Conservation (phyloP, 2,797 vertebrate species). For the Smutsia gigantea region DNA sequence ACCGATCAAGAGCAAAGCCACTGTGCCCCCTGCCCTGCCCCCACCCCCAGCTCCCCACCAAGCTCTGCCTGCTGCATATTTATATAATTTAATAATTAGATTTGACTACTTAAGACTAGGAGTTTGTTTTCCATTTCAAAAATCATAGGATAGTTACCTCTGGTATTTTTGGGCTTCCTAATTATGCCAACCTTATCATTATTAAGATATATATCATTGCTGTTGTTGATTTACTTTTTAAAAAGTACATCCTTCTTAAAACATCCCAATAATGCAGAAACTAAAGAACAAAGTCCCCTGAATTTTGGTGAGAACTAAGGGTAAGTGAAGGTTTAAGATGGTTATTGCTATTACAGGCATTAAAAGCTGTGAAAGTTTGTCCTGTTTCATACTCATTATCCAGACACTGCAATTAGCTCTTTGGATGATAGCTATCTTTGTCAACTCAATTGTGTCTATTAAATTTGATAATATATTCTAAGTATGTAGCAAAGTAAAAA, state of each 20-base stretch:
- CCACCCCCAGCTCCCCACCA: not conserved
- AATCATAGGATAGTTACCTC: not conserved
- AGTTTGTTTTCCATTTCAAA: conserved; percentile 34
- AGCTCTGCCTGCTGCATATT: not conserved
- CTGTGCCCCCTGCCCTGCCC: not conserved
- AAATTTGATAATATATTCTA: not conserved
- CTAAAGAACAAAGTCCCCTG: not conserved
- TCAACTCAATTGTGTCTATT: not conserved
- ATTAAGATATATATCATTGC: not conserved
- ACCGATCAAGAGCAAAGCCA: not conserved
- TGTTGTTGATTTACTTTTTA: conserved; percentile 10
- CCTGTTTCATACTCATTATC: not conserved
- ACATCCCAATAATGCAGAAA: not conserved
- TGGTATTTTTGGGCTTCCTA: not conserved
- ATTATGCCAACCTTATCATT: not conserved
- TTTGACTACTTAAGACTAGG: not conserved
- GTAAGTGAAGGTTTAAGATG: not conserved
- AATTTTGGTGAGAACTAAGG: conserved; percentile 14
- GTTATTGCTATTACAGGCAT: not conserved
- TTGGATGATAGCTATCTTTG: not conserved
- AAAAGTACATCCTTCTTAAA: not conserved
- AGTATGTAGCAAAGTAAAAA: not conserved
- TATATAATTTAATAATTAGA: not conserved
- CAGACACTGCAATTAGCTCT: not conserved
- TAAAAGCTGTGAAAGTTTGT: conserved; percentile 3